These are phyloP conservation scores for Meiosimyza platycephala DNA, from an alignment of 2,888 invertebrate species.

Conservation along the genomic window DNA sequence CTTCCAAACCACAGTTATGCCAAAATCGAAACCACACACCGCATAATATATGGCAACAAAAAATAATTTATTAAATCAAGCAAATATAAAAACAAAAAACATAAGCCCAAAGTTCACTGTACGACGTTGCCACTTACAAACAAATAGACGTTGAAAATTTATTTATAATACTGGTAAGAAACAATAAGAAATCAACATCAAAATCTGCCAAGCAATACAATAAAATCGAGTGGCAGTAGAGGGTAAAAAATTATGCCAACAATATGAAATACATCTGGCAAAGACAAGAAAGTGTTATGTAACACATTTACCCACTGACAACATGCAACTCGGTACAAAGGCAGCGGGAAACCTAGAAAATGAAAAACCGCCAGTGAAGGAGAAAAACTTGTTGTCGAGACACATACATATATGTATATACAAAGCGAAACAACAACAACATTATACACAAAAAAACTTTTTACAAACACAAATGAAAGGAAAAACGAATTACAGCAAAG, in stretches of 20 bases:
- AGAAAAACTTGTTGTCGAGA: too few relatives aligned
- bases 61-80: not conserved
- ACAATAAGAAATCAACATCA: conserved; percentile 17
- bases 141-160: conserved; percentile 2
- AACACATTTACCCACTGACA: conserved; percentile 27
- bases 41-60: not conserved
- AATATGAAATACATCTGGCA: conserved; percentile 1
- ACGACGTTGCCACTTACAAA: not conserved
- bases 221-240: not conserved
- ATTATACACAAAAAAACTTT: too few relatives aligned
- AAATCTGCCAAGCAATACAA: not conserved
- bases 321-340: not conserved
- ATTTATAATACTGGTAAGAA: not conserved
- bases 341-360: conserved; percentile 19
- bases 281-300: conserved; percentile 24
- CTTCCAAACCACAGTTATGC: too few relatives aligned
- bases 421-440: too few relatives aligned
- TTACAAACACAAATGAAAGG: too few relatives aligned
- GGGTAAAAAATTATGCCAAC: conserved; percentile 6
- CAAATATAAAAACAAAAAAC: not conserved
- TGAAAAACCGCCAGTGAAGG: not conserved
- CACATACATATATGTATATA: too few relatives aligned
- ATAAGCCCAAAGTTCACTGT: not conserved
- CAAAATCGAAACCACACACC: not conserved
- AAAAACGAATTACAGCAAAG: too few relatives aligned